Evolutionary conservation across 2,113 vertebrate species (phyloP), one percentile per base, ranked within the genome.

Genomic region (Zingel zingel): DNA sequence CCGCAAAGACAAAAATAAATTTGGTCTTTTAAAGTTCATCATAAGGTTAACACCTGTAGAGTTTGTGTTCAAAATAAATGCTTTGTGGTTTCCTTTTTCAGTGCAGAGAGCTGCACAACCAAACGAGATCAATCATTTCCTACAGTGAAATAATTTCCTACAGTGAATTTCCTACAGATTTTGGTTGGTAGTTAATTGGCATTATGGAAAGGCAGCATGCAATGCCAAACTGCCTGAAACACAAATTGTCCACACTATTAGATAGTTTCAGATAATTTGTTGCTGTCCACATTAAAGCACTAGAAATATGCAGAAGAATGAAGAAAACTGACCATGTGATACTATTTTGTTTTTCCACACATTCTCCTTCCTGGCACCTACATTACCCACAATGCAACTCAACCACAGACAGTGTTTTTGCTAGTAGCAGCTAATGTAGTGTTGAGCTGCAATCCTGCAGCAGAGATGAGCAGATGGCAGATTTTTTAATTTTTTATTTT

Each of bases 221-320:
- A 75, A 68, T 51, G 48, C 25, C 67, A 56, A 65, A 56, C 25
- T n/a, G 54, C 16, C 12, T 51, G 5, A 67, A 67, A 48, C 23
- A 23, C 4, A 43, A 48, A 5, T 39, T 45, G 61, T 12, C 23
- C 13, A 6, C 56, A 57, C 56, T 15, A n/a, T 9, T 21, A 27
- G 25, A 23, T 8, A 15, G 10, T 33, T 19, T 33, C 15, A 0
- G 27, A 59, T 59, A 4, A 6, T 33, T 33, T 62, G 23, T 63
- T 19, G 30, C 21, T 14, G 18, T 33, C 58, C 8, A 39, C 10
- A 36, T 4, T 33, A 9, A 62, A 36, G n/a, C 11, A 6, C n/a
- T n/a, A 13, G 5, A 62, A 61, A 19, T 21, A 39, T 33, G 7
- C 3, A 6, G 18, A 43, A 63, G 33, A 33, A 63, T 43, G 30